phyloP scores from a whole-genome alignment of 2,797 vertebrate species.

The Pelochelys cantorii region DNA sequence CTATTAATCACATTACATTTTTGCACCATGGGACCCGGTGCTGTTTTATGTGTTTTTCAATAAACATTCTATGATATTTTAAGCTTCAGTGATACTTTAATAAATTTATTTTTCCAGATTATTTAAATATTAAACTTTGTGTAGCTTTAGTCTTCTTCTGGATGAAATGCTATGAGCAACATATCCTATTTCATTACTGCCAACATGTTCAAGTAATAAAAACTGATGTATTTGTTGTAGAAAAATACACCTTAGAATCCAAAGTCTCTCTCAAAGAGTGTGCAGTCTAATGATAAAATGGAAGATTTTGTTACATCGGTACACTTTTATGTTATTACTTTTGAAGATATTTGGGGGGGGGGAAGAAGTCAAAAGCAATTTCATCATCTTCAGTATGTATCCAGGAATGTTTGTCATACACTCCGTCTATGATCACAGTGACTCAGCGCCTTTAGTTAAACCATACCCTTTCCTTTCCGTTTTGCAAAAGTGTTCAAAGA shows the following conservation, averaged over 20 bases:
- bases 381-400: background rate
- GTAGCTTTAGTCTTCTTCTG: background rate
- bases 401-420: background rate
- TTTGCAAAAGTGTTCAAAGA: slow-evolving; percentile 17
- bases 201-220: background rate
- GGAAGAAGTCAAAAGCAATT: background rate
- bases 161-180: background rate
- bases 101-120: too few species aligned
- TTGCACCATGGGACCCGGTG: background rate
- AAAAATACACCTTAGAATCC: background rate
- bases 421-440: background rate
- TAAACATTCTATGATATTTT: background rate
- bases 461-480: background rate
- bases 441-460: slow-evolving; percentile 7
- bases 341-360: background rate
- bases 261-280: background rate
- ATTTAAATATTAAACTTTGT: background rate
- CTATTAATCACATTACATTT: background rate
- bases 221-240: background rate
- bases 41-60: background rate
- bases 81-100: background rate
- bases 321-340: background rate
- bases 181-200: background rate
- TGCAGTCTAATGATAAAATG: background rate
- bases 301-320: background rate